A percentile compares a stretch with the other conserved stretches of the same genome.
Conservation (phyloP, 2,888 invertebrate species). For the Desoria tigrina region DNA sequence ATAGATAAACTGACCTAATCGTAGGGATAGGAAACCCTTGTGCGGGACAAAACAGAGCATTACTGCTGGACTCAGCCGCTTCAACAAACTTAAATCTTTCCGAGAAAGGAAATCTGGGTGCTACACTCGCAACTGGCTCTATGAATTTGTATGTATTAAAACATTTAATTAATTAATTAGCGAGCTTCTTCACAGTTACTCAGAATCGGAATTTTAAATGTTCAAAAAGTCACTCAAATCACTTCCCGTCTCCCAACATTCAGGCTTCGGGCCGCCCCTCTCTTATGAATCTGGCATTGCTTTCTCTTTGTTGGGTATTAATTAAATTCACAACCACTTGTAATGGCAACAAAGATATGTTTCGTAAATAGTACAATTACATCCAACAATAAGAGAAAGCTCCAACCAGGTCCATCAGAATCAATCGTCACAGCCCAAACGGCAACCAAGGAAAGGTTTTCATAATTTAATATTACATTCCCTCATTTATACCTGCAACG, state of each 20-base stretch:
- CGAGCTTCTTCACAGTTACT: too few relatives aligned
- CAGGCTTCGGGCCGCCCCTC: conserved; percentile 54
- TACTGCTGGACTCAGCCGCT: conserved; percentile 30
- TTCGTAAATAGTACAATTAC: too few relatives aligned
- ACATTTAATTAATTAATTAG: conserved; percentile 10
- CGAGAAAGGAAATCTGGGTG: conserved; percentile 52
- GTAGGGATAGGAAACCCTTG: conserved; percentile 64
- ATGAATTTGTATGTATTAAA: conserved; percentile 10
- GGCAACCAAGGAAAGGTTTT: conserved; percentile 46
- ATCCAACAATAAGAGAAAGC: too few relatives aligned
- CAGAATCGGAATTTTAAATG: too few relatives aligned
- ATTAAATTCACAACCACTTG: neutral
- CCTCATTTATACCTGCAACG: too few relatives aligned
- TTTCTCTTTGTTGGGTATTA: neutral
- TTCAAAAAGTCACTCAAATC: conserved; percentile 40
- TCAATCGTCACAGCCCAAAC: conserved; percentile 53
- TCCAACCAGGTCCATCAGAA: conserved; percentile 47
- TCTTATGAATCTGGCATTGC: conserved; percentile 48
- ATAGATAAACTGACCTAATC: conserved; percentile 12
- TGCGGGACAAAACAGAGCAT: conserved; percentile 61
- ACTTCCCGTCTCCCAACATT: conserved; percentile 55
- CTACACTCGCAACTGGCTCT: conserved; percentile 52
- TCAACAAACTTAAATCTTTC: conserved; percentile 52
- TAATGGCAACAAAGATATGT: neutral
- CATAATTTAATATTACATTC: too few relatives aligned